Percentiles rank a stretch among this genome's conserved stretches.
Conservation (phyloP, 2,888 invertebrate species). For the Lasiommata megera region DNA sequence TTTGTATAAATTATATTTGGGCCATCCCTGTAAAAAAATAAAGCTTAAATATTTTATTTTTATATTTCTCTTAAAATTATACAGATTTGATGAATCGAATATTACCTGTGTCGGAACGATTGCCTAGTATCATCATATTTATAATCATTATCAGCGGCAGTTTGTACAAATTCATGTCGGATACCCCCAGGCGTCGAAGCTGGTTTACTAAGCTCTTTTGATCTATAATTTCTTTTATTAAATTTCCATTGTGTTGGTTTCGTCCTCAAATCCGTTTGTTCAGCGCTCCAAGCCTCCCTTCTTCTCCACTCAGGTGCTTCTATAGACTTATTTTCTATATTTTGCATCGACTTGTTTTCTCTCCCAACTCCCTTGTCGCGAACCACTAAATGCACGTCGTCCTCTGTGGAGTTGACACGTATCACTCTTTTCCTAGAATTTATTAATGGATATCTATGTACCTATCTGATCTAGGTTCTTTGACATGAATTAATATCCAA, state of each 20-base stretch:
- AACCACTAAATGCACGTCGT: slow-evolving; percentile 88
- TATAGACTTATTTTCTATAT: slow-evolving; percentile 86
- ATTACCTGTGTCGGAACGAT: slow-evolving; percentile 66
- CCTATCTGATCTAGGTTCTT: slow-evolving; percentile 61
- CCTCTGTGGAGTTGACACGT: slow-evolving; percentile 87
- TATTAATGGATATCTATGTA: slow-evolving; percentile 80
- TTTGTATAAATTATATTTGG: slow-evolving; percentile 80
- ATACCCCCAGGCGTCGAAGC: slow-evolving; percentile 72
- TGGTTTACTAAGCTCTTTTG: slow-evolving; percentile 75
- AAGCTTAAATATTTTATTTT: no score
- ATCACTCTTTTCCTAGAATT: slow-evolving; percentile 88
- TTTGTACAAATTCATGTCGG: slow-evolving; percentile 72
- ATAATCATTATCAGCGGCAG: slow-evolving; percentile 72
- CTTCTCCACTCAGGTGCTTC: slow-evolving; percentile 89
- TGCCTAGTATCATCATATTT: slow-evolving; percentile 69
- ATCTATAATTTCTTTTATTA: slow-evolving; percentile 83
- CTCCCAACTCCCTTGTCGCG: slow-evolving; percentile 86
- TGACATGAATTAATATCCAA: slow-evolving; percentile 30
- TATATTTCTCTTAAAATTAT: no score
- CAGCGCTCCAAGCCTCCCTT: slow-evolving; percentile 94
- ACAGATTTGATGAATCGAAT: no score
- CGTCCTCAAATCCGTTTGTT: slow-evolving; percentile 84
- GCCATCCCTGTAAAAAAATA: slow-evolving; percentile 64
- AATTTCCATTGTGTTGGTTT: slow-evolving; percentile 88
- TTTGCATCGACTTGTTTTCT: slow-evolving; percentile 90